phyloP scores from a whole-genome alignment of 30 jellyfish, hydroid and myxozoan species.

The Turritopsis dohrnii region DNA sequence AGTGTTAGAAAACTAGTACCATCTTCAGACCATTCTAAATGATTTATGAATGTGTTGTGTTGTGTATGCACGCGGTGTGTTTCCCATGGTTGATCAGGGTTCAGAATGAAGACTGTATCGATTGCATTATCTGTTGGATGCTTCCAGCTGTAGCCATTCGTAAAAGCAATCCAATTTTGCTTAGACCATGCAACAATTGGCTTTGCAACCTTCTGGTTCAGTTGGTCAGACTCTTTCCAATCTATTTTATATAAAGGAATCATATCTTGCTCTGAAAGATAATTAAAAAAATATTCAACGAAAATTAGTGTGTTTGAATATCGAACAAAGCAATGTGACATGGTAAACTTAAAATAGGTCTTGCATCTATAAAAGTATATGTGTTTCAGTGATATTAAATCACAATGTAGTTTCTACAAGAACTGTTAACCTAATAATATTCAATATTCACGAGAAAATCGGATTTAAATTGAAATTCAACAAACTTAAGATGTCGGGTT shows the following conservation, averaged over 20 bases:
- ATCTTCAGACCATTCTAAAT: conserved; percentile 55
- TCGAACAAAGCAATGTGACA: no score
- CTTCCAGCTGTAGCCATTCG: conserved; percentile 37
- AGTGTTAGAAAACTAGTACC: conserved; percentile 52
- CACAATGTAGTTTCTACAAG: no score
- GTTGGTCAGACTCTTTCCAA: not conserved
- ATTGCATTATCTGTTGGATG: conserved; percentile 9
- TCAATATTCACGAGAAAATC: no score
- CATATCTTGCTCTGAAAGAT: conserved; percentile 2
- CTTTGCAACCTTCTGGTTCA: conserved; percentile 17
- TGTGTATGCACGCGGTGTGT: conserved; percentile 35
- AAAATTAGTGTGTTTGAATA: no score
- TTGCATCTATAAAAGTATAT: no score
- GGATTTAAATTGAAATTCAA: no score
- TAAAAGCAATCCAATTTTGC: conserved; percentile 47
- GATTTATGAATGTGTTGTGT: conserved; percentile 40
- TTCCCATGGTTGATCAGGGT: conserved; percentile 75
- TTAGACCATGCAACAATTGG: conserved; percentile 62
- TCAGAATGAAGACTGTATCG: conserved; percentile 28
- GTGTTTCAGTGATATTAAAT: no score
- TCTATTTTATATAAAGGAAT: conserved; percentile 13
- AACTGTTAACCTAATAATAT: no score
- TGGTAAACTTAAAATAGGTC: no score
- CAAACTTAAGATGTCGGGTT: no score
- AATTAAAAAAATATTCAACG: no score